Evolutionary conservation across 1,140 invertebrate species (phyloP).

Genomic region (Arion vulgaris): DNA sequence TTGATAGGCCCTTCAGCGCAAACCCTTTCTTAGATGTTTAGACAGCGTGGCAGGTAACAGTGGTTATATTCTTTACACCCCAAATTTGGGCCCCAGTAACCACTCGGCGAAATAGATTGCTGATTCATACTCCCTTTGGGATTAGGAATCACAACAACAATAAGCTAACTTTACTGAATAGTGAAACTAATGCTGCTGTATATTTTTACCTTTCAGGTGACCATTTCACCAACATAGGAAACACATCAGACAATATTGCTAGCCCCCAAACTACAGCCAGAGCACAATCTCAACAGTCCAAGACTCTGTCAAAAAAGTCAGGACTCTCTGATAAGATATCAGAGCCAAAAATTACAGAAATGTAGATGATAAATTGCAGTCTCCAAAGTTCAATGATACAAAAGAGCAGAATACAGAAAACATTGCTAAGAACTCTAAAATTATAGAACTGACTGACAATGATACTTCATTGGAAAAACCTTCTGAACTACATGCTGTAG

Average conservation of each 20-base stretch:
- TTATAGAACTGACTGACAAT: slow-evolving; percentile 19
- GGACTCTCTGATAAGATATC: not conserved
- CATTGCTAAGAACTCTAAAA: slow-evolving; percentile 1
- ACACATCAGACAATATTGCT: not conserved
- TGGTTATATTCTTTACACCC: no score
- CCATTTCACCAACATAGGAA: slow-evolving; percentile 45
- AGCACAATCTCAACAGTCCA: not conserved
- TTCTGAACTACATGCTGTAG: not conserved
- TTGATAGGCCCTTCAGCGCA: no score
- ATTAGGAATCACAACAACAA: no score
- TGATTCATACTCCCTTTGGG: no score
- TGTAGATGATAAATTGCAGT: slow-evolving; percentile 1
- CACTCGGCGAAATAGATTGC: no score
- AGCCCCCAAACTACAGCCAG: not conserved
- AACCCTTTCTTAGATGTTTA: no score
- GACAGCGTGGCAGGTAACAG: no score
- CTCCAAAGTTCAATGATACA: not conserved
- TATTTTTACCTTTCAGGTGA: slow-evolving; percentile 42
- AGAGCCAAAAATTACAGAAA: slow-evolving; percentile 21
- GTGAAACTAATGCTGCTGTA: no score
- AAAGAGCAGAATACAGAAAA: not conserved
- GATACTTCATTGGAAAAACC: not conserved
- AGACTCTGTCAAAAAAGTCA: not conserved
- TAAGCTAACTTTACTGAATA: not conserved
- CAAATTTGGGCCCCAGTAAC: no score